Percentiles rank a stretch among this genome's conserved stretches.
These are phyloP conservation scores for Drosophila vallismaia DNA, from an alignment of 2,888 invertebrate genomes.

Conservation along the genomic window DNA sequence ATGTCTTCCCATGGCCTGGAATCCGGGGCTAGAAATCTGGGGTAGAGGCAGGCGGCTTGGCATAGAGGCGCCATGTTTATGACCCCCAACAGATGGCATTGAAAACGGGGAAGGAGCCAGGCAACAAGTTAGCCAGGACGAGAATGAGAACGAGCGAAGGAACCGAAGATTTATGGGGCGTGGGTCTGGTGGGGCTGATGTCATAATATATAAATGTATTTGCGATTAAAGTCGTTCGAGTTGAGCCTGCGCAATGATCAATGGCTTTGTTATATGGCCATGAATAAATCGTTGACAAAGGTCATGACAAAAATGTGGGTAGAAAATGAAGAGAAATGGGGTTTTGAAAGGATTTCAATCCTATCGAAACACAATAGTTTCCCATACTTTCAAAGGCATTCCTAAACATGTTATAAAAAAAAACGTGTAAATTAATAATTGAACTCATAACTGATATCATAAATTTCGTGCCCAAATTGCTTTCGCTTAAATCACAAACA, in stretches of 20 bases:
- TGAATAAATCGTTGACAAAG: slow-evolving; percentile 38
- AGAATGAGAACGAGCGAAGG: neutral
- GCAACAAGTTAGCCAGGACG: slow-evolving; percentile 62
- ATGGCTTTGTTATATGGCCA: slow-evolving; percentile 34
- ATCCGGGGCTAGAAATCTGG: slow-evolving; percentile 1
- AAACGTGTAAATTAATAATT: neutral
- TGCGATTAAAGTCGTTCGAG: slow-evolving; percentile 37
- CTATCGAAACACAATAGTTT: neutral
- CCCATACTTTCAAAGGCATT: neutral
- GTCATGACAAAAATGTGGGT: slow-evolving; percentile 3
- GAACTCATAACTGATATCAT: neutral
- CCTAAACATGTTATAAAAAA: neutral
- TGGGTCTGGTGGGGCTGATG: slow-evolving; percentile 10
- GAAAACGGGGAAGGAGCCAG: slow-evolving; percentile 15
- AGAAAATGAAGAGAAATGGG: neutral
- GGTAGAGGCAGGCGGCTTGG: neutral
- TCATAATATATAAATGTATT: slow-evolving; percentile 51
- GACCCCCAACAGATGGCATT: slow-evolving; percentile 67
- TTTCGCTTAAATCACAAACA: slow-evolving; percentile 11
- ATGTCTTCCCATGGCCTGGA: slow-evolving; percentile 16
- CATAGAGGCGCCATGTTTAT: slow-evolving; percentile 36
- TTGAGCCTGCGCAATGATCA: slow-evolving; percentile 45
- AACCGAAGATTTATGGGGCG: slow-evolving; percentile 34
- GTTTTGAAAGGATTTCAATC: neutral
- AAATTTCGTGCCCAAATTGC: slow-evolving; percentile 16